Evolutionary conservation across 2,888 invertebrate species (phyloP).

Genomic region (Philonicus albiceps): DNA sequence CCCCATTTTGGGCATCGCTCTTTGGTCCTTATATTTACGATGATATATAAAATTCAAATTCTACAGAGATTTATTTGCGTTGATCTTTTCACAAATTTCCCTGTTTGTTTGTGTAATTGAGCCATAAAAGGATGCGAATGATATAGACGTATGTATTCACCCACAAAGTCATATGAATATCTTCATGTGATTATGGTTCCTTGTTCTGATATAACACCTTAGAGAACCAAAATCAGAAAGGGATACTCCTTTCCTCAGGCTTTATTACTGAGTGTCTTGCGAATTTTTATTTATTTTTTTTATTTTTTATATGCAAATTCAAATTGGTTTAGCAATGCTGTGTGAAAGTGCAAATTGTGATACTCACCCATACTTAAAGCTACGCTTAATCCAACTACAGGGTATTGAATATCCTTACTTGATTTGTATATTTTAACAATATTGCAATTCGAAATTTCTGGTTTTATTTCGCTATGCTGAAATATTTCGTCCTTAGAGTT

Average conservation of each 20-base stretch:
- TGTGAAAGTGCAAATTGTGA: not conserved
- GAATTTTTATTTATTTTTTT: not conserved
- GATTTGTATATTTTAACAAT: not conserved
- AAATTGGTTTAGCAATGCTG: not conserved
- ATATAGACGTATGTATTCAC: constrained; percentile 9
- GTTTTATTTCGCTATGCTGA: too few relatives aligned
- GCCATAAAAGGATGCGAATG: constrained; percentile 44
- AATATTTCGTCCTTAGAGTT: too few relatives aligned
- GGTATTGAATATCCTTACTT: not conserved
- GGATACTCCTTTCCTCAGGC: not conserved
- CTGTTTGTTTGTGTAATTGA: constrained; percentile 45
- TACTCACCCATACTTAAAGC: not conserved
- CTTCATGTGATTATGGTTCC: not conserved
- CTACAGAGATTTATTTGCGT: constrained; percentile 39
- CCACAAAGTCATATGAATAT: not conserved
- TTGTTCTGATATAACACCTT: not conserved
- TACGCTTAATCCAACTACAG: not conserved
- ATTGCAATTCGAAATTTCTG: not conserved
- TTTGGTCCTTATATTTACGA: constrained; percentile 19
- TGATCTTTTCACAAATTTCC: constrained; percentile 43
- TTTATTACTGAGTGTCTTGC: not conserved
- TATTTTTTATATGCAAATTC: not conserved
- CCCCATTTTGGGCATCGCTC: not conserved
- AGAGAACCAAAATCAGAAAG: not conserved
- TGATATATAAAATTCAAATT: constrained; percentile 43